Evolutionary conservation across 2,888 invertebrate species (phyloP).

Genomic region (Epirrhoe tristata): DNA sequence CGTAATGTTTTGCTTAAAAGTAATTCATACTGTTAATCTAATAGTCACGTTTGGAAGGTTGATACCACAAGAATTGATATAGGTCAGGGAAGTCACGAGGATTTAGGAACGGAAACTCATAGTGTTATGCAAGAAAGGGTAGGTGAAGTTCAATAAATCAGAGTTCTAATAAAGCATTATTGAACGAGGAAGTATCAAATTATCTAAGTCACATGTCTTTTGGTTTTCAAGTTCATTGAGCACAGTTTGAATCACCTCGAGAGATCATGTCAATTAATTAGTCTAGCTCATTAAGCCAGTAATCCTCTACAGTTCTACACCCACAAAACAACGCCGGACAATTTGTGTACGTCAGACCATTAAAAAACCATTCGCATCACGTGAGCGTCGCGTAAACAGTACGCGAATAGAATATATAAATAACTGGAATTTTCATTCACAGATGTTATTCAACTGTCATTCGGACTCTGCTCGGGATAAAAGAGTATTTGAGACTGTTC

Average conservation of each 20-base stretch:
- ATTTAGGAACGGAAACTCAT: no score
- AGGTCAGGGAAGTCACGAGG: no score
- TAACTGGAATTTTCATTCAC: slow-evolving; percentile 44
- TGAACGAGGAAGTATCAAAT: no score
- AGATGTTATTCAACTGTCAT: slow-evolving; percentile 32
- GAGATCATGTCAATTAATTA: slow-evolving; percentile 23
- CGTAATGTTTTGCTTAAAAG: neutral
- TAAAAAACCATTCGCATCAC: slow-evolving; percentile 61
- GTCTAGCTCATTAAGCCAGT: slow-evolving; percentile 20
- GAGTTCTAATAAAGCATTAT: no score
- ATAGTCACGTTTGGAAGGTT: no score
- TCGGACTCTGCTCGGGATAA: slow-evolving; percentile 12
- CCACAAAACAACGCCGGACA: slow-evolving; percentile 60
- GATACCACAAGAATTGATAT: no score
- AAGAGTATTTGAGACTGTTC: neutral
- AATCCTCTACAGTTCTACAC: slow-evolving; percentile 27
- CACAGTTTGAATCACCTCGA: neutral
- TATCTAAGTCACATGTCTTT: no score
- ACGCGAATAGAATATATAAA: slow-evolving; percentile 51
- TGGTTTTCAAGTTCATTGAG: neutral
- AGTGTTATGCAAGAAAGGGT: no score
- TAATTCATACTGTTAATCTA: no score
- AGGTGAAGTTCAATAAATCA: no score
- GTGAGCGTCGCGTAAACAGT: slow-evolving; percentile 68
- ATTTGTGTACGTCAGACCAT: slow-evolving; percentile 59